These are phyloP conservation scores for Cirrhinus molitorella DNA, from an alignment of 2,797 vertebrate genomes.

Conservation along the genomic window DNA sequence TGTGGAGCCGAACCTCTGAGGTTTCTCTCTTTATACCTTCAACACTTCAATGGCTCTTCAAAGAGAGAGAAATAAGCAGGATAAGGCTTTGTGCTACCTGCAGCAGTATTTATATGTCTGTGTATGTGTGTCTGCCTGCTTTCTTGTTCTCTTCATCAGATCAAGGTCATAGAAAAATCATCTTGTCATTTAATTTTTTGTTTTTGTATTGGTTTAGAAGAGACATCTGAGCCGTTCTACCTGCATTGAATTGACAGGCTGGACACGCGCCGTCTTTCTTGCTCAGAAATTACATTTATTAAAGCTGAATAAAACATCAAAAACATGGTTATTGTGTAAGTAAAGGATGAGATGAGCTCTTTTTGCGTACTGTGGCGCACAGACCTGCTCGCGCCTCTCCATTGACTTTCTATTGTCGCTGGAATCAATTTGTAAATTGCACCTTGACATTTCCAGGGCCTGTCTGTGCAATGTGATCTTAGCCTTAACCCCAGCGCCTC, in stretches of 20 bases:
- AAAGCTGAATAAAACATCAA: conserved; percentile 7
- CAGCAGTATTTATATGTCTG: conserved; percentile 51
- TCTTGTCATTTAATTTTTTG: not conserved
- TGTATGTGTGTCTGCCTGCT: conserved; percentile 31
- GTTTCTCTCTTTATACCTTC: conserved; percentile 61
- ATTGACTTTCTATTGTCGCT: conserved; percentile 48
- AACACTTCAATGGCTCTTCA: conserved; percentile 63
- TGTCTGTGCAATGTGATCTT: conserved; percentile 45
- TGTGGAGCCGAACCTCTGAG: conserved; percentile 58
- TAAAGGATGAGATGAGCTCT: conserved; percentile 37
- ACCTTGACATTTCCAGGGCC: conserved; percentile 59
- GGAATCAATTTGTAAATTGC: conserved; percentile 60
- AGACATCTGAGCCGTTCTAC: not conserved
- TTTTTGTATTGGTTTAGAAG: not conserved
- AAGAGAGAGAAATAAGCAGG: conserved; percentile 54
- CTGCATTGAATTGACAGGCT: not conserved
- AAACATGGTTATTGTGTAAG: not conserved
- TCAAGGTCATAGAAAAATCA: conserved; percentile 20
- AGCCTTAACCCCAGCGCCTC: conserved; percentile 42
- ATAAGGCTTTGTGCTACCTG: conserved; percentile 58
- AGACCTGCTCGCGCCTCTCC: not conserved
- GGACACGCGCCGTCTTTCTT: not conserved
- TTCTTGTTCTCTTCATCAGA: conserved; percentile 24
- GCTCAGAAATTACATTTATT: conserved; percentile 10
- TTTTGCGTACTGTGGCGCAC: conserved; percentile 15